These are phyloP conservation scores for Palythoa caribaeorum DNA, from an alignment of 92 coral and sea anemone genomes.

Conservation along the genomic window DNA sequence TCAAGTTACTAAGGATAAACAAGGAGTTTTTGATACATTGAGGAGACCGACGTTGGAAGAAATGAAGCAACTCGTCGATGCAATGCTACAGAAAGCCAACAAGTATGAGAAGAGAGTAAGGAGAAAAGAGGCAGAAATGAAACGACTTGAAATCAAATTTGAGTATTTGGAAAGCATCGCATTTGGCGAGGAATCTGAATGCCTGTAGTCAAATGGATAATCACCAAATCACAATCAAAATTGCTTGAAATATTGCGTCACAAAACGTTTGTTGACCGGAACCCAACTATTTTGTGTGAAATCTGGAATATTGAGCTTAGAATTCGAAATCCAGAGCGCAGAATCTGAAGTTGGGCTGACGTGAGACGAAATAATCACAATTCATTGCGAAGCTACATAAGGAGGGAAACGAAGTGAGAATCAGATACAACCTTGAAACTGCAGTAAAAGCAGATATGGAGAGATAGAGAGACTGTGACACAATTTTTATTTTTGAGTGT, in stretches of 20 bases:
- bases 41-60: conserved; percentile 50
- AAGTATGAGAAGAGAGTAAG: conserved; percentile 64
- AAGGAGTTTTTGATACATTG: not conserved
- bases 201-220: conserved; percentile 41
- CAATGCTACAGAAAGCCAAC: conserved; percentile 65
- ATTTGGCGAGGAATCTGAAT: conserved; percentile 88
- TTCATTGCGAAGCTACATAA: too few relatives aligned
- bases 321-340: too few relatives aligned
- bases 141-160: conserved; percentile 70
- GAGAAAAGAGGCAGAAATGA: conserved; percentile 70
- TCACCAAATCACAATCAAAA: too few relatives aligned
- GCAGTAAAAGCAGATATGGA: too few relatives aligned
- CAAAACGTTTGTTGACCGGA: not conserved
- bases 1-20: not conserved
- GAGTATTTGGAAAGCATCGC: conserved; percentile 89
- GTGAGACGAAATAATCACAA: too few relatives aligned
- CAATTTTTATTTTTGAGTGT: too few relatives aligned
- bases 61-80: conserved; percentile 69
- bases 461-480: too few relatives aligned
- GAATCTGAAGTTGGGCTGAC: too few relatives aligned
- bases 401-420: too few relatives aligned
- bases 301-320: too few relatives aligned
- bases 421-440: too few relatives aligned
- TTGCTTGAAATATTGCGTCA: not conserved
- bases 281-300: too few relatives aligned